These are phyloP conservation scores for Labia minor DNA, from an alignment of 2,888 invertebrate genomes.

Conservation along the genomic window DNA sequence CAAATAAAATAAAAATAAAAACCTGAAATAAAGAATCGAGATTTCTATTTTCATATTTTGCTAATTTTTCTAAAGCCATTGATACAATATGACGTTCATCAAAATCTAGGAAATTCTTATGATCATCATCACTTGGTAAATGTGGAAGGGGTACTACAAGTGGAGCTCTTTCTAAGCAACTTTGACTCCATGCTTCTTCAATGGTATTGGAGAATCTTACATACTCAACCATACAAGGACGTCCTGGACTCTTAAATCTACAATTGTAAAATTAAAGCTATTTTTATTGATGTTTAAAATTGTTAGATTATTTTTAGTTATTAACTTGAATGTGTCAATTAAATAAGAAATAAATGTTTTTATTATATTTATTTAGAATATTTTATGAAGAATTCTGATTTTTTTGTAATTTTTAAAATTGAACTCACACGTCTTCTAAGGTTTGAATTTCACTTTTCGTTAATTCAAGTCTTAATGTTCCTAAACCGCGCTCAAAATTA, in stretches of 20 bases:
- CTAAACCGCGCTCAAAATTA: slow-evolving; percentile 61
- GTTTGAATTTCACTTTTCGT: slow-evolving; percentile 56
- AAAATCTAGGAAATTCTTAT: slow-evolving; percentile 57
- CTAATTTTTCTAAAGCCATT: slow-evolving; percentile 55
- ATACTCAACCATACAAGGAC: slow-evolving; percentile 42
- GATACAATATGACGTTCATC: slow-evolving; percentile 56
- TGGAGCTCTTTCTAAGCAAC: slow-evolving; percentile 54
- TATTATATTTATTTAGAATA: no score
- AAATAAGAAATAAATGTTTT: not conserved
- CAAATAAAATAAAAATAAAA: no score
- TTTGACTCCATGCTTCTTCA: slow-evolving; percentile 58
- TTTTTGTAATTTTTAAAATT: no score
- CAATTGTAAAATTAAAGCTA: slow-evolving; percentile 20
- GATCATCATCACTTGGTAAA: slow-evolving; percentile 53
- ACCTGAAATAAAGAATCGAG: slow-evolving; percentile 57
- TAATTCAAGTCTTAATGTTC: slow-evolving; percentile 52
- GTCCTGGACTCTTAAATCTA: slow-evolving; percentile 53
- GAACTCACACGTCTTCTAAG: slow-evolving; percentile 59
- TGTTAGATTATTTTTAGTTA: not conserved
- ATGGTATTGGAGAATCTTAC: slow-evolving; percentile 53
- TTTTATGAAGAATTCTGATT: no score
- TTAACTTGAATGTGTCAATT: not conserved
- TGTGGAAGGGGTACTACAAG: slow-evolving; percentile 57
- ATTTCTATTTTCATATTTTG: slow-evolving; percentile 55
- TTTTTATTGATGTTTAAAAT: not conserved